Evolutionary conservation across 2,113 vertebrate genomes (phyloP).

Genomic region (Corythornis cristatus): DNA sequence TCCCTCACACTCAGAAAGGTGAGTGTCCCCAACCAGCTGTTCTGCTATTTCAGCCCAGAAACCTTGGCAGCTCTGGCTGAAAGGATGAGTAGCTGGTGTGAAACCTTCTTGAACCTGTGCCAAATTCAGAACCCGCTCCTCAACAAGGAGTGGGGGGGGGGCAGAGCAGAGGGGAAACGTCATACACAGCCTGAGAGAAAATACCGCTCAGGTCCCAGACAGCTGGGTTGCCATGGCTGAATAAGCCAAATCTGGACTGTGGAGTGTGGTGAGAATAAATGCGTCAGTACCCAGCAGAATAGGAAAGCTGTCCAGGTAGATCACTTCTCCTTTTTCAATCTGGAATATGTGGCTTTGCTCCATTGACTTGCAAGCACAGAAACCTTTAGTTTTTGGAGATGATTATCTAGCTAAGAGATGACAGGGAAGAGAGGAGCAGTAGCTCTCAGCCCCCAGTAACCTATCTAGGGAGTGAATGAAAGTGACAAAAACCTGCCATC

Average conservation of each 20-base stretch:
- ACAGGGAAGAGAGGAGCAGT: background rate
- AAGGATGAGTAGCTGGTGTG: background rate
- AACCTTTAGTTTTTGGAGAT: constrained; percentile 21
- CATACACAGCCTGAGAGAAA: background rate
- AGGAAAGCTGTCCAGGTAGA: constrained; percentile 19
- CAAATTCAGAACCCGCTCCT: background rate
- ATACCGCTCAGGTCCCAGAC: background rate
- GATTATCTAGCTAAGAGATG: constrained; percentile 9
- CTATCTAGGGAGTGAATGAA: constrained; percentile 50
- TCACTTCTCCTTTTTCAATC: background rate
- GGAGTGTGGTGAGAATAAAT: constrained; percentile 20
- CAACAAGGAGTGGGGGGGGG: background rate
- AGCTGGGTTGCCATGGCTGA: constrained; percentile 44
- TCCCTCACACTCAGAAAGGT: background rate
- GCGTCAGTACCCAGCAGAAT: background rate
- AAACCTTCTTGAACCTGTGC: background rate
- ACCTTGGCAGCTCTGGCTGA: background rate
- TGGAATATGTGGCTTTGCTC: background rate
- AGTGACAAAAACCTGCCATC: constrained; percentile 58
- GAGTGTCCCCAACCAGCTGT: background rate
- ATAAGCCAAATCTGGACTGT: constrained; percentile 8
- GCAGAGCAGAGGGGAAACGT: background rate
- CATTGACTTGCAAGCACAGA: constrained; percentile 10
- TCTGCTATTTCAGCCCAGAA: background rate
- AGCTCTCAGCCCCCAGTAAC: constrained; percentile 14